Conservation (phyloP, 2,888 invertebrate species). For the Willowsia nigromaculata region DNA sequence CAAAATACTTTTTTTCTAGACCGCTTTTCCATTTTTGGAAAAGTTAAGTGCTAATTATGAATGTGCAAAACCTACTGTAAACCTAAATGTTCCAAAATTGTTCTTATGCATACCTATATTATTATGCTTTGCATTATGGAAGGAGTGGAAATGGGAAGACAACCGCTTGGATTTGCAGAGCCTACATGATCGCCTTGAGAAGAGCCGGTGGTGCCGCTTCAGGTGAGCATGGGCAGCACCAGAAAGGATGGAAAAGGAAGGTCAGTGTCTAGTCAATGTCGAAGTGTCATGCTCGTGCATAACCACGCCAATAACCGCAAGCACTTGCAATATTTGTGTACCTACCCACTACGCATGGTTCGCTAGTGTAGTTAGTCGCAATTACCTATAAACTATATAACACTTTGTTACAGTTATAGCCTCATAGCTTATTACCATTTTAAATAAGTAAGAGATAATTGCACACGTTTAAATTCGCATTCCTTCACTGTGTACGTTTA, state of each 20-base stretch:
- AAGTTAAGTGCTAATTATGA: too few species aligned
- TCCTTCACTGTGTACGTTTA: too few species aligned
- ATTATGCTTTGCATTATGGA: neutral
- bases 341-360: too few species aligned
- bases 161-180: neutral
- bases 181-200: conserved; percentile 16
- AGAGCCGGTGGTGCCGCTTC: neutral
- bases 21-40: neutral
- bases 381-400: too few species aligned
- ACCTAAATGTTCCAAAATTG: too few species aligned
- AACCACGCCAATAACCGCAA: neutral
- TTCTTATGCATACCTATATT: too few species aligned
- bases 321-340: neutral
- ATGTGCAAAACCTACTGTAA: too few species aligned
- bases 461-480: too few species aligned
- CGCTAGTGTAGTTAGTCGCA: too few species aligned
- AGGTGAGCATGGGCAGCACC: neutral
- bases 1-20: neutral
- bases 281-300: neutral
- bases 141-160: neutral
- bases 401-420: too few species aligned
- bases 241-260: neutral
- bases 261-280: conserved; percentile 29
- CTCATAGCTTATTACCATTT: too few species aligned
- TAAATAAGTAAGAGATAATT: too few species aligned